Conservation (phyloP, 2,113 vertebrate genomes). For the Rhinogobius similis region DNA sequence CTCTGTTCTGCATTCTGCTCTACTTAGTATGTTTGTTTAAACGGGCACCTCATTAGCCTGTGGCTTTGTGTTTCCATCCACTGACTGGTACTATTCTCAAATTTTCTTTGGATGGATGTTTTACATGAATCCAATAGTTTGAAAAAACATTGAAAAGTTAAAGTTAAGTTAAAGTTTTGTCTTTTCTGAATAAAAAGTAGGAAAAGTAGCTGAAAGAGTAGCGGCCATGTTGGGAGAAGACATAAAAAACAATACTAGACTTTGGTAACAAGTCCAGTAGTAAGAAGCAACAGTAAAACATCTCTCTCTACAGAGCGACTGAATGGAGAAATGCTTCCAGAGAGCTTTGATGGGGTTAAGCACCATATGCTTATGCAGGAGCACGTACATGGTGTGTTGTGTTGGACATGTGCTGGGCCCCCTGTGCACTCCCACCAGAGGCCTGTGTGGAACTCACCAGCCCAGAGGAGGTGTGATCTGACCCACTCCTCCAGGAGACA, state of each 20-base stretch:
- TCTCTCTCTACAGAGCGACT: slow-evolving; percentile 13
- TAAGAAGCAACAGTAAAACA: slow-evolving; percentile 1
- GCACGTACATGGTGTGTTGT: slow-evolving; percentile 60
- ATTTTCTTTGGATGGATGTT: not conserved
- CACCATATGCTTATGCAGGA: slow-evolving; percentile 61
- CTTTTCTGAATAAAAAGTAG: slow-evolving; percentile 29
- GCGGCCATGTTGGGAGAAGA: not conserved
- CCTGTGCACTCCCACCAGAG: slow-evolving; percentile 37
- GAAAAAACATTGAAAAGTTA: no score
- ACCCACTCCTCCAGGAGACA: slow-evolving; percentile 93
- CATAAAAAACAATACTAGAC: slow-evolving; percentile 1
- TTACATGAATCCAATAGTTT: slow-evolving; percentile 11
- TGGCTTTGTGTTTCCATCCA: slow-evolving; percentile 9
- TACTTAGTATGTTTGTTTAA: slow-evolving; percentile 10
- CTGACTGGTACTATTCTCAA: not conserved
- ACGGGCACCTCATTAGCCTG: slow-evolving; percentile 7
- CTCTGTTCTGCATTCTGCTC: slow-evolving; percentile 13
- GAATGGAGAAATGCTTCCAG: slow-evolving; percentile 41
- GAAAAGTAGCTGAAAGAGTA: slow-evolving; percentile 19
- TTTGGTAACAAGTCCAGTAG: not conserved
- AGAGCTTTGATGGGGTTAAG: slow-evolving; percentile 55
- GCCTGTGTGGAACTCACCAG: slow-evolving; percentile 83
- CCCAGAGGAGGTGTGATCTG: slow-evolving; percentile 96
- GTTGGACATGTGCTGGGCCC: slow-evolving; percentile 66
- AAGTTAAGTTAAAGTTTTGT: slow-evolving; percentile 29